Base-by-base conservation (phyloP, 53 echinoderm and acorn worm genomes). In the Luidia sarsii region DNA sequence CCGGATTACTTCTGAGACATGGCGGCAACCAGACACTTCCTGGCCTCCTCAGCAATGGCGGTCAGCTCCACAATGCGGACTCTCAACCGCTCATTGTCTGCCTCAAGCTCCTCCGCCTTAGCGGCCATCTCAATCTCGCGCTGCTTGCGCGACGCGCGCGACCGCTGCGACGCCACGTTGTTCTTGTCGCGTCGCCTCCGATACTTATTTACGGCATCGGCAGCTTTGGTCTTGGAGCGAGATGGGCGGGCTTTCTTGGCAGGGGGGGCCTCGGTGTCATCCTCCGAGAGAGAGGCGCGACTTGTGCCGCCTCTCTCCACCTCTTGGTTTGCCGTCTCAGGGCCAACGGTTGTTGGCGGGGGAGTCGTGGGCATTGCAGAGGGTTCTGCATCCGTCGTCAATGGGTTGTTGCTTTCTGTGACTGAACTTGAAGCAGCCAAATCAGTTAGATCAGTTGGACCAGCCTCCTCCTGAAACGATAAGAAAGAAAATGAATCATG, bases 161-260 rank as follows among this genome's bases (percentile, higher is more conserved):
- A 86, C 2, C 80, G 81, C 57, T 83, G 83, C 29, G 89, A 93
- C 18, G 93, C 93, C 7, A 83, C 23, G 55, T 93, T 93, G 80
- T 93, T 93, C 83, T 93, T 93, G 50, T 89, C 75, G 0, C 93
- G 80, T 39, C 93, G 89, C 38, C 79, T 57, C 38, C 93, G 89
- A 57, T 89, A 86, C 32, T 65, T 56, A 32, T 51, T 25, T 54
- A 54, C 32, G 29, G 56, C 37, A 53, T 50, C 16, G 14, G 15
- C 41, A 8, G 46, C 39, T 0, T 55, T 22, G 34, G 23, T 57
- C 28, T 62, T 81, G 20, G 54, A 2, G 55, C 43, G 39, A 19
- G 90, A 73, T 15, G 81, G 65, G 56, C 73, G 73, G 9, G 84
- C 72, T 51, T 60, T 62, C 53, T 84, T 84, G 1, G 64, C 52